Evolutionary conservation across 2,888 invertebrate genomes (phyloP).

Genomic region (Drosophila emarginata): DNA sequence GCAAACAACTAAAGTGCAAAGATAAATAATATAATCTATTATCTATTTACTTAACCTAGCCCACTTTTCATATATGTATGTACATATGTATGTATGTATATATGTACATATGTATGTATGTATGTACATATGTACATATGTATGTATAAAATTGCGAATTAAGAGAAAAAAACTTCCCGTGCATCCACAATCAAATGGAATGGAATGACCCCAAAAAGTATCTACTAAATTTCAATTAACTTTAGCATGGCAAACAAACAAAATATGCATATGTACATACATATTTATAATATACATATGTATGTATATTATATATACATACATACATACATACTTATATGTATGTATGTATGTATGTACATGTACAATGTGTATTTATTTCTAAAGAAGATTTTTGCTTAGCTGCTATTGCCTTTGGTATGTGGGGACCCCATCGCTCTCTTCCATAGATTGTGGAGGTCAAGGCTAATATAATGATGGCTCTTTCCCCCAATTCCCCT

Average conservation of each 20-base stretch:
- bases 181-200: background rate
- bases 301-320: constrained; percentile 15
- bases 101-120: background rate
- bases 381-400: constrained; percentile 27
- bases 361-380: background rate
- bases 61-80: background rate
- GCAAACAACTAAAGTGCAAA: background rate
- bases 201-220: background rate
- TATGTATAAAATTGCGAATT: background rate
- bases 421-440: constrained; percentile 2
- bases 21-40: constrained; percentile 17
- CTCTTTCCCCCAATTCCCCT: background rate
- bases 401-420: background rate
- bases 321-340: background rate
- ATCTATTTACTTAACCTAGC: constrained; percentile 6
- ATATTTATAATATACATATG: constrained; percentile 14
- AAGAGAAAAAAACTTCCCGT: background rate
- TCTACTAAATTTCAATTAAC: constrained; percentile 26
- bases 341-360: background rate
- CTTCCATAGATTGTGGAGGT: constrained; percentile 63
- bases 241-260: constrained; percentile 16
- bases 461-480: constrained; percentile 54
- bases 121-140: too few species aligned
- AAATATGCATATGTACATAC: constrained; percentile 3
- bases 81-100: background rate